Conservation (phyloP, 2,888 invertebrate genomes). For the Standfussiana lucernea region DNA sequence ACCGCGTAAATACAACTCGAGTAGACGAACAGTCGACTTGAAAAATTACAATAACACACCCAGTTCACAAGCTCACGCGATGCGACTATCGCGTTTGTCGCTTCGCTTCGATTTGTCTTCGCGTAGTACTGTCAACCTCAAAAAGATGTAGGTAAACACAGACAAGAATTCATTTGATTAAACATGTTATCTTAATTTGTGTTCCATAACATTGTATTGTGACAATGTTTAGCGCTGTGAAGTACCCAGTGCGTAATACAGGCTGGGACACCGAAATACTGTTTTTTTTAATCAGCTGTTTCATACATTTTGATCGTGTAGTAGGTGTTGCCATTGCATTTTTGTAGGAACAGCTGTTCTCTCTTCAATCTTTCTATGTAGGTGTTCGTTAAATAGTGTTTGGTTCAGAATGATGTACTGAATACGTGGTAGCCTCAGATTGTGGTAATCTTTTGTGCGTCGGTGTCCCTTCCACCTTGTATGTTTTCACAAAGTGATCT, state of each 20-base stretch:
- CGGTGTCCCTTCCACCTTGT: no score
- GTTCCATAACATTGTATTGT: neutral
- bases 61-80: neutral
- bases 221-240: neutral
- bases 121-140: neutral
- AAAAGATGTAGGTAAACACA: neutral
- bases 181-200: neutral
- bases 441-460: no score
- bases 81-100: neutral
- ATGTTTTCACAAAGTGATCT: no score
- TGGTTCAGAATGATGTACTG: no score
- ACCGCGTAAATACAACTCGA: constrained; percentile 25
- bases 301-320: no score
- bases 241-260: neutral
- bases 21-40: constrained; percentile 39
- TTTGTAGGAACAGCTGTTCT: no score
- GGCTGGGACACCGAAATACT: no score
- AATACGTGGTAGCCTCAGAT: no score
- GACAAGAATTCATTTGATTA: neutral
- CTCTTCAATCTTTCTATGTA: no score
- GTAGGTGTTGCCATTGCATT: no score
- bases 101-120: neutral
- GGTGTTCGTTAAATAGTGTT: no score
- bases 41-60: constrained; percentile 32
- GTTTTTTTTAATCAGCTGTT: no score